phyloP scores from a whole-genome alignment of 2,797 vertebrate species.

The Tokudaia muenninki region DNA sequence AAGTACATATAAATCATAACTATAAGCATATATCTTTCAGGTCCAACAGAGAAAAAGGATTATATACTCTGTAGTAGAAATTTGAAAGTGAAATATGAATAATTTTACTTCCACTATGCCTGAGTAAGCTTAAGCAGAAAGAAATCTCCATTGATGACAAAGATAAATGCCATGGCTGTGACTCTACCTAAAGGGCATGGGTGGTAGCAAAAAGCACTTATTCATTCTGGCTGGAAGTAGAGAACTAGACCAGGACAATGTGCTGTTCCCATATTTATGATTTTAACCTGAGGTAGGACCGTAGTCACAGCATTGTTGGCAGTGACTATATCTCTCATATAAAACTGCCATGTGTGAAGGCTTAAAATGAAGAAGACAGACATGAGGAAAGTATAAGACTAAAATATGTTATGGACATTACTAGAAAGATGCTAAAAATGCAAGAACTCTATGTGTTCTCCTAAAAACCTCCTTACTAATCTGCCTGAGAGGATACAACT shows the following conservation, averaged over 20 bases:
- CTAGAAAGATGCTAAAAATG: neutral
- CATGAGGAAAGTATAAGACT: neutral
- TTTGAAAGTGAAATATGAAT: constrained; percentile 32
- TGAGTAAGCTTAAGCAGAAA: neutral
- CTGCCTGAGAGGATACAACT: fast-evolving
- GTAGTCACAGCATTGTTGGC: neutral
- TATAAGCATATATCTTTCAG: neutral
- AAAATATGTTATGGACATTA: neutral
- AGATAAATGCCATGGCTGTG: neutral
- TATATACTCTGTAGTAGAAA: neutral
- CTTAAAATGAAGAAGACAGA: neutral
- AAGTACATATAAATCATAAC: neutral
- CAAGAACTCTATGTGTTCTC: neutral
- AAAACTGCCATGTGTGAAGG: neutral
- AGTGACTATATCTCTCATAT: neutral
- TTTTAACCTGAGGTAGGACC: neutral
- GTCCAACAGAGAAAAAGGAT: neutral
- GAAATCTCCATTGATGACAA: neutral
- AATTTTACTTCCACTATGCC: neutral
- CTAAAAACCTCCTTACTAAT: neutral
- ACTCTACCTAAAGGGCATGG: neutral
- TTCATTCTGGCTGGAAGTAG: neutral
- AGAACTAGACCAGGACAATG: neutral
- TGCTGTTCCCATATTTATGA: neutral
- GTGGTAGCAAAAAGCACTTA: neutral